Percentiles rank a stretch among this genome's conserved stretches.
Conservation (phyloP, 1,140 invertebrate genomes). For the Procambarus virginalis region DNA sequence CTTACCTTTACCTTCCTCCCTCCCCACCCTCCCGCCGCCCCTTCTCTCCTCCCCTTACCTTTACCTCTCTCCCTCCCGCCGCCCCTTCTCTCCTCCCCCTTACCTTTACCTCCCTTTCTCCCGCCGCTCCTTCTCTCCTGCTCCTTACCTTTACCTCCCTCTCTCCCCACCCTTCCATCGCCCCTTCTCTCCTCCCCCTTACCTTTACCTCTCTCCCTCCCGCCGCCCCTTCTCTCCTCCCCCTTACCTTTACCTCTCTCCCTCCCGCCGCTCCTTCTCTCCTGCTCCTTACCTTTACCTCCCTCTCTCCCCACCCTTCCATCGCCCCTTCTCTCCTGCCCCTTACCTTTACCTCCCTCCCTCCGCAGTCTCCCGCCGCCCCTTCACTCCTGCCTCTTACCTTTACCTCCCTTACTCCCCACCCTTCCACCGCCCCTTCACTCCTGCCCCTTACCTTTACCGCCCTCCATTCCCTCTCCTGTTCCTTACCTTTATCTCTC, state of each 20-base stretch:
- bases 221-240: neutral
- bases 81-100: neutral
- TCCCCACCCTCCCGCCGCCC: neutral
- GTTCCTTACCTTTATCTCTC: neutral
- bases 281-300: neutral
- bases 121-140: neutral
- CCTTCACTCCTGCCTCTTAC: neutral
- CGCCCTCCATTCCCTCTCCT: no score
- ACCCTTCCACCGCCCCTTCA: neutral
- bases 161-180: no score
- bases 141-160: neutral
- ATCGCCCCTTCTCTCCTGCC: neutral
- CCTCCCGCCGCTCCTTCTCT: neutral
- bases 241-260: neutral
- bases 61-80: neutral
- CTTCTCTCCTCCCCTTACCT: neutral
- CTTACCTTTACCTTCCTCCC: neutral
- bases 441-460: neutral
- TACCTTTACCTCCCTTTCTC: neutral
- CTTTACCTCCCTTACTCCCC: neutral
- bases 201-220: neutral
- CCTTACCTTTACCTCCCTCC: neutral
- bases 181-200: neutral
- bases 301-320: neutral
- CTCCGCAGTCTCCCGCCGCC: no score